Base-by-base conservation (phyloP, 2,797 vertebrate species). In the Sebastes cheni region DNA sequence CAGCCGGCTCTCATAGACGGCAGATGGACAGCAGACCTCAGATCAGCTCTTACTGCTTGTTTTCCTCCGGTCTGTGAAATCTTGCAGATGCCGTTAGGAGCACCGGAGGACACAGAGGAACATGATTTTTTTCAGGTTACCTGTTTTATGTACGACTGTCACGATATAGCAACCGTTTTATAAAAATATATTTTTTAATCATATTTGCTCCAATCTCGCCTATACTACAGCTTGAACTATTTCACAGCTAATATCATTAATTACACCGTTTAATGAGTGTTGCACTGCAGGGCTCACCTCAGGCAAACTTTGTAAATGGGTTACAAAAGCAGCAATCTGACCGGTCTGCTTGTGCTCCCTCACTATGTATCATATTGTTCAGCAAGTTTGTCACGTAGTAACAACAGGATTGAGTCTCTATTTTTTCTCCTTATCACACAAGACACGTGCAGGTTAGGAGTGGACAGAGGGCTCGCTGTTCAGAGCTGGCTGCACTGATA, bases 261-360 rank as follows among this genome's bases (percentile, higher is more conserved):
- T 79, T 79, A 84, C 67, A 12, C 25, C 65, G 65, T 77, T 84
- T 56, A 84, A 82, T 72, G 54, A 85, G 56, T 71, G 76, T 55
- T 32, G 64, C 12, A 32, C 42, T 50, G 16, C 16, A 20, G 36
- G 60, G 42, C n/a, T 83, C 56, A 85, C 77, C 77, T 86, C 30
- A 34, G 83, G 72, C 64, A 70, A 67, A 84, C 73, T 74, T 73
- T 69, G 22, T 69, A 78, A 86, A 77, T 81, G 72, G 80, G 74
- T 84, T 85, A 77, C 27, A 81, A 82, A 87, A 79, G 72, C 71
- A 86, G 73, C 76, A 39, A 20, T 68, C 56, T 52, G 75, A 55
- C 59, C 18, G 8, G 22, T 46, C 56, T 32, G 23, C 54, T 67
- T 27, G 20, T 32, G 6, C 25, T 56, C 10, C 34, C 22, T 29